These are phyloP conservation scores for Proisotoma minuta DNA, from an alignment of 2,888 invertebrate species.

Conservation along the genomic window DNA sequence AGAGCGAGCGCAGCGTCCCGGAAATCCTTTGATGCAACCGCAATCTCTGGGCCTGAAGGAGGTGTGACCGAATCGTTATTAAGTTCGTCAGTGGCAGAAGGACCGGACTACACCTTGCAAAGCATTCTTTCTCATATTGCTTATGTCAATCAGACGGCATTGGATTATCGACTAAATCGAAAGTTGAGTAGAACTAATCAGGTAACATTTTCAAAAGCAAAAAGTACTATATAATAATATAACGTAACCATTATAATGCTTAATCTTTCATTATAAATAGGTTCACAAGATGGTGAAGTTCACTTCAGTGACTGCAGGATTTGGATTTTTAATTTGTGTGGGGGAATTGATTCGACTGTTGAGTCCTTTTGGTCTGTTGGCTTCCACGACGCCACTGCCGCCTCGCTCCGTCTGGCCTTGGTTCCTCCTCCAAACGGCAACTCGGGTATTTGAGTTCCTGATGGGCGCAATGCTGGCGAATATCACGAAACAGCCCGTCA, in stretches of 20 bases:
- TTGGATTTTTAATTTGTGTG: conserved; percentile 56
- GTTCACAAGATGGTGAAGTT: conserved; percentile 55
- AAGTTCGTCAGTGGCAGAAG: conserved; percentile 23
- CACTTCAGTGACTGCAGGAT: conserved; percentile 55
- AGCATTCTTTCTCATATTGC: conserved; percentile 58
- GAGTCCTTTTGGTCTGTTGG: conserved; percentile 55
- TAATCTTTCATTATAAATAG: conserved; percentile 45
- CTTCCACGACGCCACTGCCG: conserved; percentile 48
- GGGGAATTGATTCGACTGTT: conserved; percentile 55
- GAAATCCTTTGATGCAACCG: conserved; percentile 24
- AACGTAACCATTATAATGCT: background rate
- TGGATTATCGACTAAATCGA: conserved; percentile 47
- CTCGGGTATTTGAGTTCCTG: conserved; percentile 53
- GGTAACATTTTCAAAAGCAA: too few relatives aligned
- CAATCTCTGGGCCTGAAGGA: background rate
- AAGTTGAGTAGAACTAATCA: conserved; percentile 48
- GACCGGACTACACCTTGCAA: conserved; percentile 52
- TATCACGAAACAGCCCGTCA: conserved; percentile 57
- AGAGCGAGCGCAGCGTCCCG: conserved; percentile 31
- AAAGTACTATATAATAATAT: background rate
- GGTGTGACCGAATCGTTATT: conserved; percentile 30
- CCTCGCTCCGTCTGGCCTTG: conserved; percentile 58
- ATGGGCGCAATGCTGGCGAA: conserved; percentile 57
- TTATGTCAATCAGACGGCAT: conserved; percentile 54
- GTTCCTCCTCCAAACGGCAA: conserved; percentile 57